Percentiles rank a stretch among this genome's conserved stretches.
Conservation (phyloP, 2,797 vertebrate species). For the Limnodromus scolopaceus region DNA sequence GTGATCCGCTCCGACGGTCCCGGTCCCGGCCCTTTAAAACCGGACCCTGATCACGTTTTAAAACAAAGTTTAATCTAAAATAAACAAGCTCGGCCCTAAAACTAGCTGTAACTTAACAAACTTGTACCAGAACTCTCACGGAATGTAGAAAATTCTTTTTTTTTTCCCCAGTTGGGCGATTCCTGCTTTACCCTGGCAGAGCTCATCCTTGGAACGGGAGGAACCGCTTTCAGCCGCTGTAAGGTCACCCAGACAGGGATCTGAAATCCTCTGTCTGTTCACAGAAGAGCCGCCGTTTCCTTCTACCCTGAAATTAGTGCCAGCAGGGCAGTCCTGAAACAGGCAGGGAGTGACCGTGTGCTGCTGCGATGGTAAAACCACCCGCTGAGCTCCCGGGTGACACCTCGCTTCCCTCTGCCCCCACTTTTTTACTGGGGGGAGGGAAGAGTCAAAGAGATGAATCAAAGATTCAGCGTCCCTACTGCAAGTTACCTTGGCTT, state of each 20-base stretch:
- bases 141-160: neutral
- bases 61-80: neutral
- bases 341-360: rapidly evolving
- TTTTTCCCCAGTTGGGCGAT: rapidly evolving
- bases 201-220: neutral
- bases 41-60: neutral
- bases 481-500: neutral
- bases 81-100: neutral
- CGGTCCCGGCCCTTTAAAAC: neutral
- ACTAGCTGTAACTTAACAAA: neutral
- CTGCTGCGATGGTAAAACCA: neutral
- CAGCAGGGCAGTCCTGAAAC: neutral
- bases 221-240: neutral
- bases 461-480: neutral
- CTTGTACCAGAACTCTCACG: neutral
- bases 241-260: neutral
- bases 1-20: neutral
- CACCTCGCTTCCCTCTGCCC: neutral
- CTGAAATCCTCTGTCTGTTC: neutral
- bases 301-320: neutral
- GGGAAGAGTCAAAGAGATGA: neutral
- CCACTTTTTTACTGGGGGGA: neutral
- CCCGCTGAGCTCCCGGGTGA: neutral
- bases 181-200: neutral
- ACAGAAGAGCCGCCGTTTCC: neutral